Evolutionary conservation across 1,140 invertebrate species (phyloP).

Genomic region (Xylocopa sonorina): DNA sequence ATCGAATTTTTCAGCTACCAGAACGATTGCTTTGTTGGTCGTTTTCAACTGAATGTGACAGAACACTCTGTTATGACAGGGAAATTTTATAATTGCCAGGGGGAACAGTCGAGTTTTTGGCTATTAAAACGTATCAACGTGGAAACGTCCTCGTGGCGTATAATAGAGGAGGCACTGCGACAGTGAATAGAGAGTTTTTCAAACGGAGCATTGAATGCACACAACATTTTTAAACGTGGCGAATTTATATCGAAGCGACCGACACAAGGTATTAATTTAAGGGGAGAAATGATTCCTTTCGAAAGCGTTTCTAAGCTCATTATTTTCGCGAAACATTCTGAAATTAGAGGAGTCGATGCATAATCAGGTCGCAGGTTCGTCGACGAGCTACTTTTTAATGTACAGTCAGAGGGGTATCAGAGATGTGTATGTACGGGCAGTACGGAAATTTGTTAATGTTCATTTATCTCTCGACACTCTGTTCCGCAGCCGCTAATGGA

Average conservation of each 20-base stretch:
- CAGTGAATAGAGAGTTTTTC: background rate
- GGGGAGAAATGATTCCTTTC: too few species aligned
- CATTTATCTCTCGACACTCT: constrained; percentile 32
- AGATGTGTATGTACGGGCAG: background rate
- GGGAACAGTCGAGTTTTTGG: background rate
- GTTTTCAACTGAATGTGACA: constrained; percentile 26
- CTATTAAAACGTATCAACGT: background rate
- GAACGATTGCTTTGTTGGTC: constrained; percentile 25
- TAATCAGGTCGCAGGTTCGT: too few species aligned
- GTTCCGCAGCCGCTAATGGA: constrained; percentile 32
- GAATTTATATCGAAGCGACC: background rate
- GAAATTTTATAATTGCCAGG: constrained; percentile 33
- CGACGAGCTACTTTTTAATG: too few species aligned
- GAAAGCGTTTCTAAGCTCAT: too few species aligned
- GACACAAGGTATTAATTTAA: too few species aligned
- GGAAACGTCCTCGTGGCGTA: background rate
- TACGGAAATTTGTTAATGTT: constrained; percentile 11
- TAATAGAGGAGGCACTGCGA: background rate
- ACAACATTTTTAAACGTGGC: too few species aligned
- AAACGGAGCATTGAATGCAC: background rate
- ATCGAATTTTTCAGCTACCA: constrained; percentile 33
- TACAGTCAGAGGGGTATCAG: too few species aligned
- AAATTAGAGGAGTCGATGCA: too few species aligned
- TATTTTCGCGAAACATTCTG: too few species aligned
- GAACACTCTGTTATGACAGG: constrained; percentile 21